Evolutionary conservation across 2,113 vertebrate species (phyloP), one percentile per base, ranked within the genome.

Genomic region (Picathartes gymnocephalus): DNA sequence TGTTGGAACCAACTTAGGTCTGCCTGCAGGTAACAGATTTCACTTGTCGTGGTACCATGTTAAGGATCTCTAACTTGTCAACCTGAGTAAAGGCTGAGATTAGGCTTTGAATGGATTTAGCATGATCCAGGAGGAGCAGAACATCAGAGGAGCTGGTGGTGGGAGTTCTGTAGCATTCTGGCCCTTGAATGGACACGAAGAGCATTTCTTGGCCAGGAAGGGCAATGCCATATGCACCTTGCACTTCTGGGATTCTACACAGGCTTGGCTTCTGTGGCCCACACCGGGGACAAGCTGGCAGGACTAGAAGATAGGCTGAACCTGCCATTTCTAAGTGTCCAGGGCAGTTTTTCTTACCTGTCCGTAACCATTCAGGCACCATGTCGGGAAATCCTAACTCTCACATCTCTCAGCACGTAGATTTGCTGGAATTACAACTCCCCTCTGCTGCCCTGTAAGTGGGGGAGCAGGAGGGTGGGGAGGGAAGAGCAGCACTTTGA

Each of bases 351-450:
- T 83, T 66, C 80, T 90, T 64, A 60, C 72, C 93, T 95, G 88
- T 81, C 94, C 92, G 16, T 88, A 84, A 81, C 20, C 85, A 50
- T 86, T 92, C 92, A 90, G 93, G 93, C 95, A 79, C 96, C 94
- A 90, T 90, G 90, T 97, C 88, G 94, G 95, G 96, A 96, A 96
- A 96, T 97, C 96, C 96, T 96, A 96, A 96, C 96, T 97, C 95
- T 96, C 72, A 54, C 94, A 86, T 96, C 93, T 97, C 96, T 96
- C 94, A 97, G 96, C 87, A 95, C 45, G 4, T 96, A 96, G 96
- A 96, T 96, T 94, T 86, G 93, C 85, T 96, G 95, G 88, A 96
- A 86, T 88, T 83, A 6, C 92, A 58, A 4, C 88, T 96, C 86
- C 93, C 93, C 86, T 61, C 90, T 81, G 86, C 91, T 91, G 93